A percentile compares a stretch with the other conserved stretches of the same genome.
phyloP scores from a whole-genome alignment of 2,888 invertebrate species.

The Diogma glabrata region DNA sequence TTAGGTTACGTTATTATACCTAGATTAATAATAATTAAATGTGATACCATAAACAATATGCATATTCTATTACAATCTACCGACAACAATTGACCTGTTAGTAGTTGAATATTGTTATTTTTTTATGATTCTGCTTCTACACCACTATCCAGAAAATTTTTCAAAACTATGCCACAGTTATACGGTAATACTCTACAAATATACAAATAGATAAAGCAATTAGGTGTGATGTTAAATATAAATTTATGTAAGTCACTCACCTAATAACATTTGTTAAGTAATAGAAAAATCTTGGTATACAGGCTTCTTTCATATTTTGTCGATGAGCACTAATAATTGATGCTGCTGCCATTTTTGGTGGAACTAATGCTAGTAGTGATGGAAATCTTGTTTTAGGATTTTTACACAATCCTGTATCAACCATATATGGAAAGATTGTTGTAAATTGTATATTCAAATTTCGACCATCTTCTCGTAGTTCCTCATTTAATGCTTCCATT shows the following conservation, averaged over 20 bases:
- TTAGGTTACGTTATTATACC: no score
- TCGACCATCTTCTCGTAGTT: constrained; percentile 48
- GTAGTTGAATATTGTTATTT: no score
- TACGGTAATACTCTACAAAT: constrained; percentile 46
- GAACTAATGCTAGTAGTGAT: constrained; percentile 49
- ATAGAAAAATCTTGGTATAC: constrained; percentile 51
- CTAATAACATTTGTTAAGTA: constrained; percentile 38
- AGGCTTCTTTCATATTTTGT: constrained; percentile 44
- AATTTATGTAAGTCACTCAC: constrained; percentile 10
- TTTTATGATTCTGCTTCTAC: constrained; percentile 42
- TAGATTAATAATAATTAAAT: no score
- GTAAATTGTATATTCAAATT: constrained; percentile 59
- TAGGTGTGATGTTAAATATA: constrained; percentile 8
- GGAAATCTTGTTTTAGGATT: constrained; percentile 63
- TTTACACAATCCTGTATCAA: constrained; percentile 75
- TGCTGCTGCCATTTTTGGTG: constrained; percentile 52
- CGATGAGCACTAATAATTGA: constrained; percentile 57
- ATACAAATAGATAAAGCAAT: not conserved
- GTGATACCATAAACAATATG: no score
- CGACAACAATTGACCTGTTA: no score
- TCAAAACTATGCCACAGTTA: constrained; percentile 40
- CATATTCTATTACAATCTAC: no score
- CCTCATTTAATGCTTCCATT: constrained; percentile 73
- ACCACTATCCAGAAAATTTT: constrained; percentile 56
- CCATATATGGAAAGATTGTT: constrained; percentile 76